Evolutionary conservation across 2,113 vertebrate species (phyloP).

Genomic region (Hyperopisus bebe): DNA sequence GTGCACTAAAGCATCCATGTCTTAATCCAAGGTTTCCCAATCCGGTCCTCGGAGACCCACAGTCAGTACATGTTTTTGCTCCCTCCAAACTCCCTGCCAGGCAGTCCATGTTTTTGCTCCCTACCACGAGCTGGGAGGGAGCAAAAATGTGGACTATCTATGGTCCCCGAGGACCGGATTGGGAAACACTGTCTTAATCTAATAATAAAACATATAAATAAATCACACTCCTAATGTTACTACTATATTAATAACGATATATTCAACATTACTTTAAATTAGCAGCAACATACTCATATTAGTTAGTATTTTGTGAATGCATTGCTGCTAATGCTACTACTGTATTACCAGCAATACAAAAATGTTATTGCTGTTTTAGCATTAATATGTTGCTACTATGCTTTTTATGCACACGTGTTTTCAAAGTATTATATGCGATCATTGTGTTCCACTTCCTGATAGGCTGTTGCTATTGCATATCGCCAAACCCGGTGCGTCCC

Average conservation of each 20-base stretch:
- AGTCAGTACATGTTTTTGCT: background rate
- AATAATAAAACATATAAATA: background rate
- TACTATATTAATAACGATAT: background rate
- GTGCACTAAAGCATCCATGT: background rate
- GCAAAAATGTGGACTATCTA: background rate
- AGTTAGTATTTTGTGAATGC: background rate
- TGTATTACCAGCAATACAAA: background rate
- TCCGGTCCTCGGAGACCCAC: background rate
- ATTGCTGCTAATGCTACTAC: background rate
- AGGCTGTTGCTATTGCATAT: background rate
- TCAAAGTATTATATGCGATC: background rate
- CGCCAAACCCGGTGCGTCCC: background rate
- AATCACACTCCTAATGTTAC: background rate
- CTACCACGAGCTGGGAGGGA: background rate
- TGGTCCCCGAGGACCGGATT: background rate
- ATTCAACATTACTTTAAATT: background rate
- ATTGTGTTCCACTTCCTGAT: background rate
- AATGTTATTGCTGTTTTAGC: background rate
- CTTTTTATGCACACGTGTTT: background rate
- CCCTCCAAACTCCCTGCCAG: no score
- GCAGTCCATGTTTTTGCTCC: background rate
- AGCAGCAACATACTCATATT: background rate
- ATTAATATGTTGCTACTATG: background rate
- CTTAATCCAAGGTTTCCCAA: background rate
- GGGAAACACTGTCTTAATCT: background rate